A percentile compares a stretch with the other conserved stretches of the same genome.
These are phyloP conservation scores for Andrena bucephala DNA, from an alignment of 2,888 invertebrate genomes.

Conservation along the genomic window DNA sequence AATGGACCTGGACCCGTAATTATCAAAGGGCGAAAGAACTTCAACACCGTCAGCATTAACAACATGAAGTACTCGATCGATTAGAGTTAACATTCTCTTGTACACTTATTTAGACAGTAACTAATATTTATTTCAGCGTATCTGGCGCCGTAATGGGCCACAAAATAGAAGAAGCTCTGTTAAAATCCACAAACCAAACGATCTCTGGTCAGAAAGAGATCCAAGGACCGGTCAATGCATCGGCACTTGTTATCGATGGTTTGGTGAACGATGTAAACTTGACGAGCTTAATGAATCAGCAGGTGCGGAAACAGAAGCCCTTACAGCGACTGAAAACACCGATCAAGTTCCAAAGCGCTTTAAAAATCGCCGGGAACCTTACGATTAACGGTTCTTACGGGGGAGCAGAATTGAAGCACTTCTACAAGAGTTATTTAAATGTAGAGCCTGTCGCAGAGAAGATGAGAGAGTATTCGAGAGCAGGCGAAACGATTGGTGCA, in stretches of 20 bases:
- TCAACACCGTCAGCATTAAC: slow-evolving; percentile 82
- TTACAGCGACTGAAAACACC: slow-evolving; percentile 69
- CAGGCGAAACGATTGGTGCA: slow-evolving; percentile 60
- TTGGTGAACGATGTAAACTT: slow-evolving; percentile 75
- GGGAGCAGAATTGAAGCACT: slow-evolving; percentile 58
- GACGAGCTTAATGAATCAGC: slow-evolving; percentile 60
- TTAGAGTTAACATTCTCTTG: neutral
- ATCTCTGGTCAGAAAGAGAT: slow-evolving; percentile 83
- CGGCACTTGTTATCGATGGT: slow-evolving; percentile 68
- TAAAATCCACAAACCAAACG: slow-evolving; percentile 82
- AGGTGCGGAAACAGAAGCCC: slow-evolving; percentile 68
- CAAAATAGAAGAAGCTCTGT: slow-evolving; percentile 80
- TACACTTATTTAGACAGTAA: neutral
- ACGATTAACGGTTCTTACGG: slow-evolving; percentile 66
- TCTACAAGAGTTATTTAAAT: slow-evolving; percentile 19
- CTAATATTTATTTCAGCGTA: slow-evolving; percentile 64
- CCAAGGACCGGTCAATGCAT: slow-evolving; percentile 65
- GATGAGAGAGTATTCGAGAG: slow-evolving; percentile 27
- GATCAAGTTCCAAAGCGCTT: slow-evolving; percentile 62
- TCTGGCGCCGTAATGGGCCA: slow-evolving; percentile 80
- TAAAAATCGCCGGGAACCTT: slow-evolving; percentile 75
- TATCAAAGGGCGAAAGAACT: slow-evolving; percentile 85
- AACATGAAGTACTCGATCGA: slow-evolving; percentile 80
- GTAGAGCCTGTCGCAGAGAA: slow-evolving; percentile 22
- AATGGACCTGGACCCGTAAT: slow-evolving; percentile 80